Conservation (phyloP, 2,113 vertebrate species). For the Azemiops feae region DNA sequence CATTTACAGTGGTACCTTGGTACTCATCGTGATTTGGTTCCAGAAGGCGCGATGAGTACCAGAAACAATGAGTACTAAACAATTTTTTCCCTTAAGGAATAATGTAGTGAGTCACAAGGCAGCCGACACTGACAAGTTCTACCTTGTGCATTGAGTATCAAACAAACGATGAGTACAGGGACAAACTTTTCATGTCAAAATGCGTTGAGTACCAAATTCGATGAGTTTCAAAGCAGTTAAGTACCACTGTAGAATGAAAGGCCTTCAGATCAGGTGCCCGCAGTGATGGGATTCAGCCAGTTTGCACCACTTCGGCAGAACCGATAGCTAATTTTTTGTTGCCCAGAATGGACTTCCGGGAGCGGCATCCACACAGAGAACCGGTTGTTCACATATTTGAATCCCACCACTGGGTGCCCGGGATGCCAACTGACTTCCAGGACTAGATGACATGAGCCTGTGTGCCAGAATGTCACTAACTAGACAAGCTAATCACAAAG, state of each 20-base stretch:
- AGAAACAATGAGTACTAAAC: neutral
- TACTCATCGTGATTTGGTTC: neutral
- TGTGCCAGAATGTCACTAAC: neutral
- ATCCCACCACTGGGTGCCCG: no score
- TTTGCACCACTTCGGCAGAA: no score
- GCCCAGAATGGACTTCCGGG: no score
- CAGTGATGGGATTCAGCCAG: no score
- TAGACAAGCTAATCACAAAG: neutral
- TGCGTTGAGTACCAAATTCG: neutral
- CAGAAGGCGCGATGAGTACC: neutral
- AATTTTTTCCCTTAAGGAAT: neutral
- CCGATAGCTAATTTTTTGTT: no score
- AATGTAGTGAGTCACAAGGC: neutral
- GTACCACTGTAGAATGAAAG: neutral
- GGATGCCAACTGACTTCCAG: neutral
- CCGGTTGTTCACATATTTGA: no score
- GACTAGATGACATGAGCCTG: neutral
- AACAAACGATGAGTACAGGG: neutral
- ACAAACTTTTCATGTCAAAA: neutral
- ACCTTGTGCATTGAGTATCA: neutral
- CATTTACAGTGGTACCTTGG: neutral
- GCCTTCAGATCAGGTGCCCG: neutral
- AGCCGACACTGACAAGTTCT: neutral
- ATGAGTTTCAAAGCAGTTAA: neutral
- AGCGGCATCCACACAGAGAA: no score